Evolutionary conservation across 2,888 invertebrate species (phyloP).

Genomic region (Tanypteryx hageni): DNA sequence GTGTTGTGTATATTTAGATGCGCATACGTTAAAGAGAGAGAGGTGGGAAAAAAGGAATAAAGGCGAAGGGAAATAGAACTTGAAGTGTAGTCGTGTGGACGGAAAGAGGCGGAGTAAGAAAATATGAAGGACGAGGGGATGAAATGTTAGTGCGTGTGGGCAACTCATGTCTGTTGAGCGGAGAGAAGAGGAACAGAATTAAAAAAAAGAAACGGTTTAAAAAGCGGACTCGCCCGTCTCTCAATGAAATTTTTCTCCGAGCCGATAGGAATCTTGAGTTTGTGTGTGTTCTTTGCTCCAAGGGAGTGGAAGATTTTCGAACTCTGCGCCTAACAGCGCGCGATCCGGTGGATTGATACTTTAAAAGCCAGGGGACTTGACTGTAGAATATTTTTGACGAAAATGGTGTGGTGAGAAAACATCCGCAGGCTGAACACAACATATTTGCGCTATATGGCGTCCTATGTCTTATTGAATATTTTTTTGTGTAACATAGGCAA

Average conservation of each 20-base stretch:
- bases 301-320: neutral
- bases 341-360: too few relatives aligned
- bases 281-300: neutral
- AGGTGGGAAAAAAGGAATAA: neutral
- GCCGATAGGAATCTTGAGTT: slow-evolving; percentile 7
- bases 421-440: too few relatives aligned
- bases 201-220: slow-evolving; percentile 21
- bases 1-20: neutral
- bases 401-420: too few relatives aligned
- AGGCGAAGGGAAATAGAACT: neutral
- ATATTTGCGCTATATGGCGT: too few relatives aligned
- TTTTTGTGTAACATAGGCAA: too few relatives aligned
- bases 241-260: neutral
- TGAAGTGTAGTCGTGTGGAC: neutral
- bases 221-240: neutral
- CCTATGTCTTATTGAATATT: too few relatives aligned
- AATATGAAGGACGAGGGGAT: neutral
- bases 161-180: neutral
- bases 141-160: slow-evolving; percentile 4
- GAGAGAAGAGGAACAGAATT: neutral
- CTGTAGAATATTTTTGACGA: too few relatives aligned
- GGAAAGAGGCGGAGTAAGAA: neutral
- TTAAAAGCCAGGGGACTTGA: too few relatives aligned
- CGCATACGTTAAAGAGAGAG: neutral
- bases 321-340: neutral